phyloP scores from a whole-genome alignment of 2,113 vertebrate species.

The Oryzias javanicus region DNA sequence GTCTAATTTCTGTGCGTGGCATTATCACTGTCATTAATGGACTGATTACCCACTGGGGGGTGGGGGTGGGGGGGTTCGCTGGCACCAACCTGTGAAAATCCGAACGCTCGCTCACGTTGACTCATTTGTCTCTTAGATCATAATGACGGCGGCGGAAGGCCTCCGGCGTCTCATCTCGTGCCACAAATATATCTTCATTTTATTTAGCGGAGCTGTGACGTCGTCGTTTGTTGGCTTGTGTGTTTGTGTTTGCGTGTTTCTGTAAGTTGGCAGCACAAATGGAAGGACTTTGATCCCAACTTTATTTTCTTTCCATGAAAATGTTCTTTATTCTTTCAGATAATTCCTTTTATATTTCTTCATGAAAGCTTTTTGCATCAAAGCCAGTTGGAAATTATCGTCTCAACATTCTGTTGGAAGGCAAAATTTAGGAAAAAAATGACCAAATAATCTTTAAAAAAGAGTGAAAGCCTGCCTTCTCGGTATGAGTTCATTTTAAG shows the following conservation, averaged over 20 bases:
- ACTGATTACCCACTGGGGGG: slow-evolving; percentile 52
- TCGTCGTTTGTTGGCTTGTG: slow-evolving; percentile 3
- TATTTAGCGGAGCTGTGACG: slow-evolving; percentile 29
- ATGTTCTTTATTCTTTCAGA: too few relatives aligned
- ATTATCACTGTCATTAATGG: slow-evolving; percentile 68
- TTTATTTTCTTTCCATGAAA: too few relatives aligned
- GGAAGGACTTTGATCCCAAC: not conserved
- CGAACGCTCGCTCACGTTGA: slow-evolving; percentile 55
- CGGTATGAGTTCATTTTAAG: too few relatives aligned
- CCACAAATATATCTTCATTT: slow-evolving; percentile 46
- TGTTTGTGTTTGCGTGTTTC: slow-evolving; percentile 10
- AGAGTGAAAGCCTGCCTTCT: too few relatives aligned
- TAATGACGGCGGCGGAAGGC: slow-evolving; percentile 27
- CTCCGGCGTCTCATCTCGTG: slow-evolving; percentile 50
- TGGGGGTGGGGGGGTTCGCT: slow-evolving; percentile 46
- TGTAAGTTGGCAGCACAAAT: not conserved
- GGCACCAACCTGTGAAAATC: slow-evolving; percentile 49
- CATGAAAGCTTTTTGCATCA: too few relatives aligned
- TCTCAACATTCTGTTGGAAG: too few relatives aligned
- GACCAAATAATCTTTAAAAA: too few relatives aligned
- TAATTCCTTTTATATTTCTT: too few relatives aligned
- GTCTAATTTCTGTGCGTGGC: slow-evolving; percentile 56
- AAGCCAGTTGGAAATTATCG: too few relatives aligned
- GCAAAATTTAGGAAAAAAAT: too few relatives aligned
- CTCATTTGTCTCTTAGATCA: slow-evolving; percentile 57